Conservation (phyloP, 1,140 invertebrate genomes). For the Nymphalis io region DNA sequence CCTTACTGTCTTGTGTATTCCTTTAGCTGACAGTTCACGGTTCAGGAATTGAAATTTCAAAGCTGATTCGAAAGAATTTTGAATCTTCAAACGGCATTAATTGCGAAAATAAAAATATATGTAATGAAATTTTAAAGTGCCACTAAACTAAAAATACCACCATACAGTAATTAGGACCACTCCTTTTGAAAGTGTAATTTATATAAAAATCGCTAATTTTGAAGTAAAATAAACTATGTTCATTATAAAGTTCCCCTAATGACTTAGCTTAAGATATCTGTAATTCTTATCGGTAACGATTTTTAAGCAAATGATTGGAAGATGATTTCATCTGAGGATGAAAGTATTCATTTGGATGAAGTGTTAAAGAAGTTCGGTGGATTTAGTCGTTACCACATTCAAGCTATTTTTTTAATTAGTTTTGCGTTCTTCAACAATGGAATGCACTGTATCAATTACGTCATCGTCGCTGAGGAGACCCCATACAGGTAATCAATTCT, state of each 20-base stretch:
- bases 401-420: slow-evolving; percentile 40
- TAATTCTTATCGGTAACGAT: neutral
- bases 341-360: slow-evolving; percentile 42
- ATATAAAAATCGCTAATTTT: too few relatives aligned
- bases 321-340: slow-evolving; percentile 30
- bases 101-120: neutral
- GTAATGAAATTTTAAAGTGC: too few relatives aligned
- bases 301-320: neutral
- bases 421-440: slow-evolving; percentile 48
- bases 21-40: neutral
- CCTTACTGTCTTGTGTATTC: neutral
- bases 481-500: slow-evolving; percentile 37
- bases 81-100: neutral
- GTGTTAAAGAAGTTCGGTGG: slow-evolving; percentile 42
- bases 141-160: too few relatives aligned
- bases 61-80: neutral
- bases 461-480: slow-evolving; percentile 44
- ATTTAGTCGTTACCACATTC: slow-evolving; percentile 41
- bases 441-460: slow-evolving; percentile 47
- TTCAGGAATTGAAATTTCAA: neutral
- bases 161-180: too few relatives aligned
- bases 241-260: too few relatives aligned
- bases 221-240: too few relatives aligned
- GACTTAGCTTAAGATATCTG: neutral
- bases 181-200: too few relatives aligned